Base-by-base conservation (phyloP, 2,888 invertebrate genomes). In the Lepidocyrtoides sp. region DNA sequence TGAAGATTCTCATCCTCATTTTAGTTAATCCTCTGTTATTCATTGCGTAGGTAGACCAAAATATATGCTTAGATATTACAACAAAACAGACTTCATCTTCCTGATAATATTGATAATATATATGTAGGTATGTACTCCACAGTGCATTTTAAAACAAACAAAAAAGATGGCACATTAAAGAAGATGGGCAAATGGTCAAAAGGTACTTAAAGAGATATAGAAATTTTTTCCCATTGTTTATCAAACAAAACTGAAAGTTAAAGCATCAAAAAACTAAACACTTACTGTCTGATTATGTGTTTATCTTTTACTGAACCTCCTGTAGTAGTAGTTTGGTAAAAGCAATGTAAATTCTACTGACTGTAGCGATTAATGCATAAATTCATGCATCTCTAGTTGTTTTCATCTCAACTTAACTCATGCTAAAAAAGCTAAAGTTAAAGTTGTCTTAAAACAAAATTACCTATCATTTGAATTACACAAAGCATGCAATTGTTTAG, bases 181-280 rank as follows among this genome's bases (percentile, higher is more conserved):
- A 48, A 75, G 32, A 79, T 32, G 48, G 4, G 44, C 48, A 48
- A 3, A 72, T n/a, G 44, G 44, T 77, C 12, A 51, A 23, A 77
- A 20, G 23, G 10, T 29, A n/a, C 44, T 72, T 72, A 36, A 36
- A 36, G 7, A 36, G 36, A n/a, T 69, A 36, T 69, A n/a, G 26
- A 60, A 60, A 23, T 79, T 32, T 23, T 54, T 14, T 32, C 23
- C 36, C 51, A 32, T 79, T 79, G 79, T 54, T 79, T 79, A 79
- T 79, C 54, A 51, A 79, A 79, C 54, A 54, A 79, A 79, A 79
- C 54, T 79, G 79, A 79, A 79, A 79, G 79, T 79, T 79, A 54
- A 79, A 29, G 2, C 23, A 44, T 12, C 23, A 36, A 36, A 29
- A 36, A 36, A 29, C 41, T 72, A 32, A 36, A 41, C 75, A 44